phyloP scores from a whole-genome alignment of 2,888 invertebrate species.

The Caenorhabditis macrosperma region DNA sequence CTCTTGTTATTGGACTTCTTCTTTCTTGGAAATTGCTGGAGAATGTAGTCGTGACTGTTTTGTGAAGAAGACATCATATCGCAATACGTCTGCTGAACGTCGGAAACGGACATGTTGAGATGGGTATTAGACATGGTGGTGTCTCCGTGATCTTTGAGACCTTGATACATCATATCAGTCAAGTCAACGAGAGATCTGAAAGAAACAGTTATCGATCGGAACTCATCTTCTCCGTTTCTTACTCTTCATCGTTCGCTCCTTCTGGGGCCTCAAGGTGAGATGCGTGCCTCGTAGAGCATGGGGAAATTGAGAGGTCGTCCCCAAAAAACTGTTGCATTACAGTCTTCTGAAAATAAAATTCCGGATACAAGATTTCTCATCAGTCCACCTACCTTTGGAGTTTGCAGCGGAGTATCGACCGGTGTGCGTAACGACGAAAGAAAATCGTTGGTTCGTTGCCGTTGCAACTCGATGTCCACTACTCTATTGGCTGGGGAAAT shows the following conservation, averaged over 20 bases:
- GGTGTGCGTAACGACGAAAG: conserved; percentile 36
- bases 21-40: conserved; percentile 28
- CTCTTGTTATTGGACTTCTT: background rate
- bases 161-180: conserved; percentile 41
- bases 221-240: background rate
- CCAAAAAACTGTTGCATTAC: conserved; percentile 29
- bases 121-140: background rate
- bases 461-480: background rate
- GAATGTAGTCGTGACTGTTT: conserved; percentile 50
- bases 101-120: conserved; percentile 25
- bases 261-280: background rate
- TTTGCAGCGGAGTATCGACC: conserved; percentile 23
- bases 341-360: conserved; percentile 9
- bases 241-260: background rate
- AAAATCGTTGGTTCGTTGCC: conserved; percentile 16
- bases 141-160: conserved; percentile 3
- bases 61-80: conserved; percentile 45
- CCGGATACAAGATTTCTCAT: background rate
- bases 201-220: background rate
- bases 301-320: conserved; percentile 49
- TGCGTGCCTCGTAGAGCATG: conserved; percentile 29
- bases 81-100: conserved; percentile 37
- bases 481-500: conserved; percentile 14
- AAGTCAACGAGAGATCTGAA: conserved; percentile 33
- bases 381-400: conserved; percentile 36